A percentile compares a stretch with the other conserved stretches of the same genome.
Conservation (phyloP, 2,888 invertebrate genomes). For the Poecilus cupreus region DNA sequence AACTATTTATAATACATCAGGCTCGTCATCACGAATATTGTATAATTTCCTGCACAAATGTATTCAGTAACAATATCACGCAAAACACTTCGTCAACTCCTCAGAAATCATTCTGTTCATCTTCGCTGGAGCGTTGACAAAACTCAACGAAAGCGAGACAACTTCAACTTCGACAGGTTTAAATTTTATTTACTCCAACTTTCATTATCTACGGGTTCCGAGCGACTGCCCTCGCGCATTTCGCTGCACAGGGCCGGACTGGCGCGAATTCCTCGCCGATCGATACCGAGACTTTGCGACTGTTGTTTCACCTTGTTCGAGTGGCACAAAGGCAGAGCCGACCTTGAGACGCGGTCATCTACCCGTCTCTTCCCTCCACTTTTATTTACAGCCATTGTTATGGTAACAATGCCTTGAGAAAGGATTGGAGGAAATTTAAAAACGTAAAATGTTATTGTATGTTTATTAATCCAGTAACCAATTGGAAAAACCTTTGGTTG, state of each 20-base stretch:
- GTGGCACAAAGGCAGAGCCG: constrained; percentile 41
- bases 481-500: background rate
- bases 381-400: constrained; percentile 13
- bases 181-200: constrained; percentile 59
- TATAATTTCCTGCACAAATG: background rate
- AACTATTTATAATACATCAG: background rate
- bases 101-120: constrained; percentile 25
- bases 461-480: constrained; percentile 22
- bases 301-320: constrained; percentile 54
- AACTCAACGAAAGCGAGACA: constrained; percentile 26
- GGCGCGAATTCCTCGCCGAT: background rate
- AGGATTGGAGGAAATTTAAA: constrained; percentile 28
- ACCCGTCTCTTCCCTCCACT: background rate
- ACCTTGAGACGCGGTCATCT: constrained; percentile 53
- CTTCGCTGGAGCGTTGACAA: constrained; percentile 11
- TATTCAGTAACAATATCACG: background rate
- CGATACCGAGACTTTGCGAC: background rate
- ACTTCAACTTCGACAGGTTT: constrained; percentile 35
- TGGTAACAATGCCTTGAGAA: constrained; percentile 14
- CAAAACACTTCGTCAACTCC: constrained; percentile 23
- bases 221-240: constrained; percentile 59
- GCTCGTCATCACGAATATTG: background rate
- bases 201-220: constrained; percentile 64
- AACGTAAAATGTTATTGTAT: background rate
- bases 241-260: constrained; percentile 17